Evolutionary conservation across 1,140 invertebrate species (phyloP).

Genomic region (Drosophila fuyamai): DNA sequence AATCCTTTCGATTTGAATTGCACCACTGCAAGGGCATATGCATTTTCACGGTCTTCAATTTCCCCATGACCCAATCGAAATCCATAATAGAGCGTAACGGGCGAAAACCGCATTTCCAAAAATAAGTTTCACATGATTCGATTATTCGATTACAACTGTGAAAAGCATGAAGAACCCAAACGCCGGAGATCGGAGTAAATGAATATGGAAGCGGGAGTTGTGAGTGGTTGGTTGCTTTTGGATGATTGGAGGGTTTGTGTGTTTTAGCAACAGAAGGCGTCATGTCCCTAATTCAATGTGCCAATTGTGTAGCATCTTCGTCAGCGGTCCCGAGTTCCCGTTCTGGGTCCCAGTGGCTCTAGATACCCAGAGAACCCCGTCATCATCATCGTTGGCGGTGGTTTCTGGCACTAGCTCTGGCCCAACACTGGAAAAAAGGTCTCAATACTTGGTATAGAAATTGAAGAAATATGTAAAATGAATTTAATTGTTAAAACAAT

Average conservation of each 20-base stretch:
- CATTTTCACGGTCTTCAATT: slow-evolving; percentile 52
- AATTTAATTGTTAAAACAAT: too few species aligned
- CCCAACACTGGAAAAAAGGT: slow-evolving; percentile 9
- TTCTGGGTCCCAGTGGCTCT: slow-evolving; percentile 34
- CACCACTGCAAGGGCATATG: slow-evolving; percentile 19
- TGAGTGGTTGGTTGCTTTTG: slow-evolving; percentile 12
- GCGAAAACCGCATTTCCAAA: slow-evolving; percentile 51
- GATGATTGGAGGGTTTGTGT: slow-evolving; percentile 25
- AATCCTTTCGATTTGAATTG: slow-evolving; percentile 35
- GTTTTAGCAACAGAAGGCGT: slow-evolving; percentile 67
- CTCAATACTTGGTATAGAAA: too few species aligned
- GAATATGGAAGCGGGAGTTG: slow-evolving; percentile 19
- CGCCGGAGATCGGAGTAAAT: slow-evolving; percentile 19
- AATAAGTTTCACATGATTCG: slow-evolving; percentile 63
- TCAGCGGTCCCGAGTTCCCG: slow-evolving; percentile 11
- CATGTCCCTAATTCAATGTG: slow-evolving; percentile 81
- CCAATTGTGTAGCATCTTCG: slow-evolving; percentile 69
- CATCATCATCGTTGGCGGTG: slow-evolving; percentile 51
- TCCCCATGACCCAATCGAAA: slow-evolving; percentile 18
- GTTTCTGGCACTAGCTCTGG: slow-evolving; percentile 9
- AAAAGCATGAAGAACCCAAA: slow-evolving; percentile 48
- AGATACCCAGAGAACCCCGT: slow-evolving; percentile 7
- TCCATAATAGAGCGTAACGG: slow-evolving; percentile 45
- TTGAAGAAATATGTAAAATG: too few species aligned
- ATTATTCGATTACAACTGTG: slow-evolving; percentile 61